Evolutionary conservation across 2,797 vertebrate species (phyloP).

Genomic region (Aulostomus chinensis): DNA sequence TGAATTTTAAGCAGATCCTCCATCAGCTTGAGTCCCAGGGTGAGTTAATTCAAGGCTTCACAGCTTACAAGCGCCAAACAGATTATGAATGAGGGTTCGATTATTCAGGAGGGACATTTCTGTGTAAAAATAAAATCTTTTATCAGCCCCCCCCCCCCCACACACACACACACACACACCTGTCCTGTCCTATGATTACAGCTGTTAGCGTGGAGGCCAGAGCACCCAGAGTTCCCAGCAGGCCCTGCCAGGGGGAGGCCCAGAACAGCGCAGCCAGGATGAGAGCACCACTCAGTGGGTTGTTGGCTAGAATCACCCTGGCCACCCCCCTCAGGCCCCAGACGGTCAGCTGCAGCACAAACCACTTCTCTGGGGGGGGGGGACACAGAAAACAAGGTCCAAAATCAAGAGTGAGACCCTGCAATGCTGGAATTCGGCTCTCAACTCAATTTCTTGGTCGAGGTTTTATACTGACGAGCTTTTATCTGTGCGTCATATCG

Average conservation of each 20-base stretch:
- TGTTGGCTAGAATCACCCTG: slow-evolving; percentile 78
- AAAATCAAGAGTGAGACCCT: too few species aligned
- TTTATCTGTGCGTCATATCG: too few species aligned
- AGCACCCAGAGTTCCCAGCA: slow-evolving; percentile 74
- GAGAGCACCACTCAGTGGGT: slow-evolving; percentile 76
- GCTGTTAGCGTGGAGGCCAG: slow-evolving; percentile 76
- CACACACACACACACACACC: slow-evolving; percentile 40
- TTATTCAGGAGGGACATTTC: slow-evolving; percentile 2
- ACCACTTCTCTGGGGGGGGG: slow-evolving; percentile 66
- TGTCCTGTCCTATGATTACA: slow-evolving; percentile 71
- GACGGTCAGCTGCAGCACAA: slow-evolving; percentile 71
- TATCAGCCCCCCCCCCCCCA: too few species aligned
- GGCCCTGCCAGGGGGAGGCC: slow-evolving; percentile 76
- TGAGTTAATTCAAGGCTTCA: slow-evolving; percentile 1
- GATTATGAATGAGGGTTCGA: not conserved
- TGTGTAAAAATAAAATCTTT: too few species aligned
- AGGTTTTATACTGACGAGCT: too few species aligned
- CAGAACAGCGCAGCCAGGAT: slow-evolving; percentile 72
- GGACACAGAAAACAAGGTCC: too few species aligned
- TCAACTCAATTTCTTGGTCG: too few species aligned
- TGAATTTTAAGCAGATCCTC: slow-evolving; percentile 24
- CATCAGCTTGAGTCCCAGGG: not conserved
- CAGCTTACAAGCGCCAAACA: not conserved
- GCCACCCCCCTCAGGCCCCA: slow-evolving; percentile 75
- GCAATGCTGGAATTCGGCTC: too few species aligned